Percentiles rank a stretch among this genome's conserved stretches.
Evolutionary conservation across 2,797 vertebrate species (phyloP).

Genomic region (Parotocinclus haroldoi): DNA sequence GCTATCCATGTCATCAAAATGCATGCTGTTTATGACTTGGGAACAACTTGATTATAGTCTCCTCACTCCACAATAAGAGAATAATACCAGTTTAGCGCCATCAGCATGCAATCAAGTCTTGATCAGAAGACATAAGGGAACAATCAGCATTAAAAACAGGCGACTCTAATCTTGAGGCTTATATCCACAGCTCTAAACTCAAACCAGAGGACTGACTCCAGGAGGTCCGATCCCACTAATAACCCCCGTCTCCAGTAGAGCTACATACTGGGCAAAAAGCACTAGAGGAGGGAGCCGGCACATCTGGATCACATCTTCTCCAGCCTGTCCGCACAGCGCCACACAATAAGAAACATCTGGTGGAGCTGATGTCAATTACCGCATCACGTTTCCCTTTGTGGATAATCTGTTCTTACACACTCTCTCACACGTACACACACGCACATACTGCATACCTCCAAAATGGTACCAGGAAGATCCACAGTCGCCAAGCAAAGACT

Average conservation of each 20-base stretch:
- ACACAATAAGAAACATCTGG: conserved; percentile 78
- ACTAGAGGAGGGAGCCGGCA: conserved; percentile 63
- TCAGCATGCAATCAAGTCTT: conserved; percentile 6
- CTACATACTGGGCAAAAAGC: conserved; percentile 66
- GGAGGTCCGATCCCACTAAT: conserved; percentile 55
- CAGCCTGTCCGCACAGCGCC: conserved; percentile 61
- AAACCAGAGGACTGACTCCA: conserved; percentile 43
- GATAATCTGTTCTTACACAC: conserved; percentile 64
- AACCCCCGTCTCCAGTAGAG: conserved; percentile 64
- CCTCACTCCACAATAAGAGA: neutral
- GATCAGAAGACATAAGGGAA: conserved; percentile 20
- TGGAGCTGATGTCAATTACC: conserved; percentile 77
- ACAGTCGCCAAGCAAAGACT: conserved; percentile 23
- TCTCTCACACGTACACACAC: conserved; percentile 17
- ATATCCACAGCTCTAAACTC: conserved; percentile 32
- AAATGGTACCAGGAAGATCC: conserved; percentile 16
- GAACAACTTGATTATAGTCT: neutral
- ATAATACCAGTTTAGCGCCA: neutral
- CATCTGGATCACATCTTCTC: conserved; percentile 75
- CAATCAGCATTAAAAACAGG: conserved; percentile 27
- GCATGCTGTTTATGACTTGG: neutral
- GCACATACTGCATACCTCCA: neutral
- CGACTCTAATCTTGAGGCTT: conserved; percentile 12
- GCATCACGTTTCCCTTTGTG: conserved; percentile 74
- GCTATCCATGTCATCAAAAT: too few relatives aligned